Evolutionary conservation across 2,113 vertebrate species (phyloP).

Genomic region (Sapayoa aenigma): DNA sequence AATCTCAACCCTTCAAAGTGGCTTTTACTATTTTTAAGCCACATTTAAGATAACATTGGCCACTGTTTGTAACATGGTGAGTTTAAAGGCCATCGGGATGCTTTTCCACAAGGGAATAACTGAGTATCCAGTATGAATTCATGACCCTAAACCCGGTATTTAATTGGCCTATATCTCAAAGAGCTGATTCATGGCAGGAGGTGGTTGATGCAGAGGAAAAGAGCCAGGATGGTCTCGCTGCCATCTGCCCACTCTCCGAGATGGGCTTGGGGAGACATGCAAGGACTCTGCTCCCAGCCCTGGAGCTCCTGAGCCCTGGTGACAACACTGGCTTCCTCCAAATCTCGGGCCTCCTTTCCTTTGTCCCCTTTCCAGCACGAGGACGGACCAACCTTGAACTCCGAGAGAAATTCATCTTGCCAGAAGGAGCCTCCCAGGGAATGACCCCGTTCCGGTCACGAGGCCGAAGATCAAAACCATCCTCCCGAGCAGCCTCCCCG

Average conservation of each 20-base stretch:
- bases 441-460: conserved; percentile 93
- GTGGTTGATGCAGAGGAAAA: neutral
- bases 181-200: neutral
- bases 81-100: neutral
- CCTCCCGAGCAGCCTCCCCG: conserved; percentile 92
- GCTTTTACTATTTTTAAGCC: neutral
- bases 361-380: conserved; percentile 77
- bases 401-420: conserved; percentile 96
- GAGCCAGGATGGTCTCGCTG: neutral
- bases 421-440: conserved; percentile 89
- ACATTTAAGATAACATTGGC: neutral
- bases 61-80: neutral
- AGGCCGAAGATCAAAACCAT: conserved; percentile 92
- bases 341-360: neutral
- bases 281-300: neutral
- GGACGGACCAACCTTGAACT: conserved; percentile 97
- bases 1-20: neutral
- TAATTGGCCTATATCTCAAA: neutral
- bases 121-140: neutral
- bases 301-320: rapidly evolving
- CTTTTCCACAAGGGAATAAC: neutral
- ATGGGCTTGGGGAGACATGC: neutral
- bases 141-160: neutral
- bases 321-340: rapidly evolving
- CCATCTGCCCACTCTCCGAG: rapidly evolving